A percentile compares a stretch with the other conserved stretches of the same genome.
These are phyloP conservation scores for Carapus acus DNA, from an alignment of 2,797 vertebrate genomes.

Conservation along the genomic window DNA sequence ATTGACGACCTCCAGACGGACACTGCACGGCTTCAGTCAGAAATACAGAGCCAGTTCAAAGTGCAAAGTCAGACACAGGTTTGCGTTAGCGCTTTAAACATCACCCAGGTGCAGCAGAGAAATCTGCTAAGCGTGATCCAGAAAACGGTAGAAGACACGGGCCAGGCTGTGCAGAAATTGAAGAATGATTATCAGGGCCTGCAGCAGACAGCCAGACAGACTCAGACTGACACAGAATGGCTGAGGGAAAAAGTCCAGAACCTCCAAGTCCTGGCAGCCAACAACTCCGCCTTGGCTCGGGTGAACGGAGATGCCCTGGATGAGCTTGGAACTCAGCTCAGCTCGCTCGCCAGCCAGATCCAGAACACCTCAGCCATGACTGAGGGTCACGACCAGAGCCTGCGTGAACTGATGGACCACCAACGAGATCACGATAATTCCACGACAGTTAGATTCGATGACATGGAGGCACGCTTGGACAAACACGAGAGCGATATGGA, in stretches of 20 bases:
- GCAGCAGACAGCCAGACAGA: slow-evolving; percentile 87
- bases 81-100: slow-evolving; percentile 84
- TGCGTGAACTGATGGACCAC: slow-evolving; percentile 80
- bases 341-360: slow-evolving; percentile 81
- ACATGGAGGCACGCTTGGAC: slow-evolving; percentile 64
- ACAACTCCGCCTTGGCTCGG: slow-evolving; percentile 85
- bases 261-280: slow-evolving; percentile 84
- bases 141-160: slow-evolving; percentile 86
- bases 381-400: slow-evolving; percentile 71
- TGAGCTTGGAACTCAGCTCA: slow-evolving; percentile 86
- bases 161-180: slow-evolving; percentile 86
- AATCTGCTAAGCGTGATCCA: slow-evolving; percentile 81
- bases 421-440: slow-evolving; percentile 69
- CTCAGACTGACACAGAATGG: slow-evolving; percentile 84
- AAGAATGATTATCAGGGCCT: slow-evolving; percentile 91
- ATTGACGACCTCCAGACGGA: slow-evolving; percentile 85
- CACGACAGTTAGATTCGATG: slow-evolving; percentile 67
- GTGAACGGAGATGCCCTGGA: slow-evolving; percentile 89
- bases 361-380: slow-evolving; percentile 83
- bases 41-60: slow-evolving; percentile 83
- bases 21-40: slow-evolving; percentile 83
- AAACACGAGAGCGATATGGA: slow-evolving; percentile 65
- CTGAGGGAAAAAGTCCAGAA: slow-evolving; percentile 91
- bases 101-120: slow-evolving; percentile 89
- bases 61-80: slow-evolving; percentile 79